These are phyloP conservation scores for Amniataba percoides DNA, from an alignment of 2,797 vertebrate genomes.

Conservation along the genomic window DNA sequence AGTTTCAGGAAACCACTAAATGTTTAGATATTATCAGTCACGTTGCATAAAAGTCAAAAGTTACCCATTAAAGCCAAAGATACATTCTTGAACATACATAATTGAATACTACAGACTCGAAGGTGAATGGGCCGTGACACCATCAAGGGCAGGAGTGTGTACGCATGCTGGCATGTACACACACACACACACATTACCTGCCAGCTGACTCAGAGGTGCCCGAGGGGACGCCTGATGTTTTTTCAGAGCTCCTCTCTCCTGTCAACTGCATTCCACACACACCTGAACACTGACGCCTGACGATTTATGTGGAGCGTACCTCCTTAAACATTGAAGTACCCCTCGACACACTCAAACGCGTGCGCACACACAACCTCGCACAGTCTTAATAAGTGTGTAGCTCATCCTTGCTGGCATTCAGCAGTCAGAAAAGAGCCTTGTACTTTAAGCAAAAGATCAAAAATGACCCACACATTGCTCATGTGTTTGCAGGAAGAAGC, in stretches of 20 bases:
- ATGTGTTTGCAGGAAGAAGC: neutral
- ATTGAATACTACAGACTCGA: slow-evolving; percentile 32
- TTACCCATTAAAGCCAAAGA: slow-evolving; percentile 14
- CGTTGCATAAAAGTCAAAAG: neutral
- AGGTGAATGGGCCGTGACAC: slow-evolving; percentile 54
- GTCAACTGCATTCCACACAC: slow-evolving; percentile 74
- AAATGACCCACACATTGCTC: slow-evolving; percentile 8
- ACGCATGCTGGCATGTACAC: neutral
- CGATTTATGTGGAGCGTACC: slow-evolving; percentile 37
- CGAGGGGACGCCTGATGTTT: slow-evolving; percentile 64
- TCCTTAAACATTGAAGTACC: neutral
- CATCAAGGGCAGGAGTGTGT: slow-evolving; percentile 18
- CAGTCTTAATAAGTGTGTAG: neutral
- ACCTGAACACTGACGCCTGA: slow-evolving; percentile 61
- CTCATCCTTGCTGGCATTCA: neutral
- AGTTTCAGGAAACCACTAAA: neutral
- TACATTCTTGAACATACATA: slow-evolving; percentile 17
- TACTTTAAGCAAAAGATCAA: neutral
- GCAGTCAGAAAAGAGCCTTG: neutral
- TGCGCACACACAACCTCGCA: neutral
- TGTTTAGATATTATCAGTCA: neutral
- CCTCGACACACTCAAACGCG: neutral
- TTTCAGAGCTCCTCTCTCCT: slow-evolving; percentile 41
- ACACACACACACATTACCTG: slow-evolving; percentile 22
- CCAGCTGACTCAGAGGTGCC: slow-evolving; percentile 79